phyloP scores from a whole-genome alignment of 2,888 invertebrate species.

The Catotricha subobsoleta region DNA sequence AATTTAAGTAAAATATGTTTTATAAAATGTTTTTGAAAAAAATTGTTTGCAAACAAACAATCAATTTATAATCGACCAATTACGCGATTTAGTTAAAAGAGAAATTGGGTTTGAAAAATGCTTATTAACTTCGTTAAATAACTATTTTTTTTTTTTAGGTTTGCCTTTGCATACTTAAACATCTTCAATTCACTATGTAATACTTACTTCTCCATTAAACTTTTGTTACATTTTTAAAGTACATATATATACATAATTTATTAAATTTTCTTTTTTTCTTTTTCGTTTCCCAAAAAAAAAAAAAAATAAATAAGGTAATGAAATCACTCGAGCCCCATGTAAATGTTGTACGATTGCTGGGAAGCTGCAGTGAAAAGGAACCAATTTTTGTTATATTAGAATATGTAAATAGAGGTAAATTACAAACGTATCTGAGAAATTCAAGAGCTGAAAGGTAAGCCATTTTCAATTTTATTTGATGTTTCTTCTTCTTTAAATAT shows the following conservation, averaged over 20 bases:
- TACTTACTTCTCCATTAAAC: too few species aligned
- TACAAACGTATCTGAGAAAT: conserved; percentile 72
- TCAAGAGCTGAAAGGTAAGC: conserved; percentile 58
- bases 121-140: too few species aligned
- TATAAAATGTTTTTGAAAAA: too few species aligned
- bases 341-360: conserved; percentile 73
- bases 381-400: conserved; percentile 87
- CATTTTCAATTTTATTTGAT: neutral
- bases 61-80: too few species aligned
- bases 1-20: too few species aligned
- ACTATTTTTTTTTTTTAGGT: too few species aligned
- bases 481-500: neutral
- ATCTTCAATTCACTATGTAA: too few species aligned
- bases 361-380: conserved; percentile 80
- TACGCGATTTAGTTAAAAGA: too few species aligned
- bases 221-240: too few species aligned
- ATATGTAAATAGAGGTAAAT: conserved; percentile 71
- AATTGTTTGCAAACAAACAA: too few species aligned
- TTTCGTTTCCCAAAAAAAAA: neutral
- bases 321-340: conserved; percentile 79
- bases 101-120: too few species aligned
- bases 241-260: neutral
- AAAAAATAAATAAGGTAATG: conserved; percentile 52
- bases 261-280: neutral
- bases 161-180: too few species aligned